These are phyloP conservation scores for Gryllus bimaculatus DNA, from an alignment of 1,140 invertebrate genomes.

Conservation along the genomic window DNA sequence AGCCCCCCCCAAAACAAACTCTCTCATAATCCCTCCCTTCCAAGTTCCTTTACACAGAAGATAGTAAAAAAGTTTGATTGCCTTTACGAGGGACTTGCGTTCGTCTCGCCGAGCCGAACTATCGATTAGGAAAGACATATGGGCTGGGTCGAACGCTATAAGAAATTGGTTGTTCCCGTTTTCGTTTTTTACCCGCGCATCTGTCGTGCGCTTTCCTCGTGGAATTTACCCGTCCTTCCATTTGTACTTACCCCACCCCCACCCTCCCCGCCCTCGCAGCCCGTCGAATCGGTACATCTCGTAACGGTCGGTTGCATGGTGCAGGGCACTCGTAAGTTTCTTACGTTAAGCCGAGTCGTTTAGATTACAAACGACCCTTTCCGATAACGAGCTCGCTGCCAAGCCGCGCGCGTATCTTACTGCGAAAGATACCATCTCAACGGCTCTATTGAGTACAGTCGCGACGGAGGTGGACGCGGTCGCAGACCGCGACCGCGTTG, in stretches of 20 bases:
- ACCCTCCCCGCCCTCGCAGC: too few relatives aligned
- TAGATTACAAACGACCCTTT: not conserved
- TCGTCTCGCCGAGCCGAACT: not conserved
- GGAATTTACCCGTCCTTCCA: not conserved
- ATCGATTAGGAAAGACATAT: not conserved
- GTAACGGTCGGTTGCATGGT: not conserved
- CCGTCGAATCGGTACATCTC: not conserved
- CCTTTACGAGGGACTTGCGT: not conserved
- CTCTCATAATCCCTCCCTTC: not conserved
- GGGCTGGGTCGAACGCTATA: not conserved
- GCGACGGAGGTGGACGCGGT: too few relatives aligned
- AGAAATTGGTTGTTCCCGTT: not conserved
- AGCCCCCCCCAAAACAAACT: not conserved
- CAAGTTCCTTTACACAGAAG: not conserved
- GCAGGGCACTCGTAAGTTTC: not conserved
- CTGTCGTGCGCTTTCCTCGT: not conserved
- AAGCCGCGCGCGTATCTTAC: not conserved
- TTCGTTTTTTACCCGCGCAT: not conserved
- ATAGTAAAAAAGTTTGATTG: not conserved
- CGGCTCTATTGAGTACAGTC: too few relatives aligned
- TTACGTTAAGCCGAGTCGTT: not conserved
- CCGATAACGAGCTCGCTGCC: not conserved
- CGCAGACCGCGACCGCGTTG: too few relatives aligned
- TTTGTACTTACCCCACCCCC: too few relatives aligned
- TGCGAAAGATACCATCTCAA: not conserved